Conservation (phyloP, 2,113 vertebrate genomes). For the Thinocorus orbignyianus region DNA sequence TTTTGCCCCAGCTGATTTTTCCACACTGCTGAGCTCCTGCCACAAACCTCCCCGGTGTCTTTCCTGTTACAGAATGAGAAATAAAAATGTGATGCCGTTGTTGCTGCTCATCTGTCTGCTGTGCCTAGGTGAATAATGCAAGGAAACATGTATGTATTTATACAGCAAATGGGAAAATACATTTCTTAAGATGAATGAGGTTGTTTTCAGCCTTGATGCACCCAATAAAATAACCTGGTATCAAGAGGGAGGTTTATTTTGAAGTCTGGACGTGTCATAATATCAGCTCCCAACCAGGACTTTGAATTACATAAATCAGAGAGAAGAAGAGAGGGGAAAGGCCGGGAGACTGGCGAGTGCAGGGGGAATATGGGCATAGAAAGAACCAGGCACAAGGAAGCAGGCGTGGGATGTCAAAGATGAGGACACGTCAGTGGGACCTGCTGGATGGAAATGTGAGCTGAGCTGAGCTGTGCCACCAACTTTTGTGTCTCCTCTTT, state of each 20-base stretch:
- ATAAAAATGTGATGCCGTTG: constrained; percentile 47
- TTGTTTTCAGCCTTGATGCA: constrained; percentile 69
- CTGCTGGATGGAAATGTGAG: background rate
- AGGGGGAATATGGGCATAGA: background rate
- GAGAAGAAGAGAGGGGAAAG: constrained; percentile 62
- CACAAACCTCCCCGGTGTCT: constrained; percentile 38
- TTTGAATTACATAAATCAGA: constrained; percentile 63
- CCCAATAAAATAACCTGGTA: constrained; percentile 69
- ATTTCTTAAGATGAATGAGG: constrained; percentile 73
- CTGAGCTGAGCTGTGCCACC: background rate
- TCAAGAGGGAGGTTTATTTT: constrained; percentile 76
- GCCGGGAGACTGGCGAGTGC: background rate
- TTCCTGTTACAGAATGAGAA: constrained; percentile 55
- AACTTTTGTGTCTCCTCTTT: background rate
- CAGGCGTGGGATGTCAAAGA: background rate
- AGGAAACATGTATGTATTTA: constrained; percentile 72
- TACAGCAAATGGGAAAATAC: constrained; percentile 73
- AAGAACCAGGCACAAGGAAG: background rate
- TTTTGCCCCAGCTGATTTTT: constrained; percentile 38
- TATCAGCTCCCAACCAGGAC: constrained; percentile 66
- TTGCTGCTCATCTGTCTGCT: constrained; percentile 61
- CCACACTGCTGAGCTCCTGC: background rate
- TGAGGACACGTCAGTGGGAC: background rate
- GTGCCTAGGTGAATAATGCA: constrained; percentile 65
- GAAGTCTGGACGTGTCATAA: constrained; percentile 66